A percentile compares a stretch with the other conserved stretches of the same genome.
These are phyloP conservation scores for Alethe diademata DNA, from an alignment of 2,113 vertebrate genomes.

Conservation along the genomic window DNA sequence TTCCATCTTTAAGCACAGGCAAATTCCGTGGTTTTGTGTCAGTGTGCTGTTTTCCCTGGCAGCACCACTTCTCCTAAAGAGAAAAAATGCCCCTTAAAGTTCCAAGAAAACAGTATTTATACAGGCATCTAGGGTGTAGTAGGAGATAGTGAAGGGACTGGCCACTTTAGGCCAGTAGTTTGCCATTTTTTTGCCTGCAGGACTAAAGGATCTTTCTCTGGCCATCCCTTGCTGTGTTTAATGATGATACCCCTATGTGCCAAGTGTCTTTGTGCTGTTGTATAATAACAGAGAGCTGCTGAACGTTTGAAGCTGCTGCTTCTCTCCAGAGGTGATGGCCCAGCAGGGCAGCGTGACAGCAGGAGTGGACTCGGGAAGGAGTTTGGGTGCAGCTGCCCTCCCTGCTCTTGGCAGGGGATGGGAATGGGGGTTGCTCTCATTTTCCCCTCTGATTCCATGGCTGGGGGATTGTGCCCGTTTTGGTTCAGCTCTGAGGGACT, in stretches of 20 bases:
- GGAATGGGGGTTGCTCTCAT: not conserved
- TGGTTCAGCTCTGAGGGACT: not conserved
- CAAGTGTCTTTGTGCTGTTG: not conserved
- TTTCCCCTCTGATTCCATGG: not conserved
- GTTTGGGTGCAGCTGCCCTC: not conserved
- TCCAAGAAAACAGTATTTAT: not conserved
- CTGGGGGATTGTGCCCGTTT: not conserved
- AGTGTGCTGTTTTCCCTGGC: not conserved
- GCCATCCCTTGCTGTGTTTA: not conserved
- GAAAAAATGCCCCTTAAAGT: not conserved
- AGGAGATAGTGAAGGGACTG: not conserved
- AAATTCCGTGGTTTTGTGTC: not conserved
- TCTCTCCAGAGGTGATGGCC: not conserved
- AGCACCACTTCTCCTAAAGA: not conserved
- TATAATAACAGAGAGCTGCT: not conserved
- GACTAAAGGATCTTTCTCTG: not conserved
- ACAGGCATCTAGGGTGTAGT: not conserved
- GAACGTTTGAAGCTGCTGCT: not conserved
- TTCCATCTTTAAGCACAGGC: not conserved
- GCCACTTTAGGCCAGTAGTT: not conserved
- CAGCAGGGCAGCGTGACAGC: rapidly evolving
- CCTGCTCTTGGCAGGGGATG: not conserved
- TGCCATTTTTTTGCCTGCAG: not conserved
- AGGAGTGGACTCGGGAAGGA: not conserved
- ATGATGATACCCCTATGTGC: not conserved